These are phyloP conservation scores for Aelia acuminata DNA, from an alignment of 2,888 invertebrate genomes.

Conservation along the genomic window DNA sequence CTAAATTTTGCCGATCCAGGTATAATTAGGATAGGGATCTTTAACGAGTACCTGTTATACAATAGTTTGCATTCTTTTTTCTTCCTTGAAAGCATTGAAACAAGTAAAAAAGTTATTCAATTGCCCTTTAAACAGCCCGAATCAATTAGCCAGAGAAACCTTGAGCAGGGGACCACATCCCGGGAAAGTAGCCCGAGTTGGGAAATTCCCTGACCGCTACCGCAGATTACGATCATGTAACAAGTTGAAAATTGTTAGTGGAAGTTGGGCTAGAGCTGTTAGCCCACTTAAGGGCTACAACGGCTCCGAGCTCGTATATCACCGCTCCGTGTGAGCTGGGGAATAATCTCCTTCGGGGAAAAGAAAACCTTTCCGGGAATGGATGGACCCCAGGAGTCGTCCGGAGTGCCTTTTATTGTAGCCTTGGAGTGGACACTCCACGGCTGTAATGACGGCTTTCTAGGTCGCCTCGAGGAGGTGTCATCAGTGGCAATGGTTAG, in stretches of 20 bases:
- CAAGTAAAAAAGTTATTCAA: background rate
- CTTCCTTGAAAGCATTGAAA: background rate
- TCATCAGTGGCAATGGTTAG: background rate
- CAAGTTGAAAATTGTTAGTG: constrained; percentile 47
- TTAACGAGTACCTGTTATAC: no score
- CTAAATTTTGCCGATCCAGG: no score
- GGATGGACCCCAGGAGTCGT: constrained; percentile 28
- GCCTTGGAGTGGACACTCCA: constrained; percentile 24
- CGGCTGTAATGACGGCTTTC: constrained; percentile 33
- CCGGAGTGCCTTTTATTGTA: constrained; percentile 46
- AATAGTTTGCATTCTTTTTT: background rate
- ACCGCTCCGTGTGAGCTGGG: background rate
- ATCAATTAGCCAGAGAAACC: background rate
- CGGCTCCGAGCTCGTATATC: background rate
- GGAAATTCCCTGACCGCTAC: background rate
- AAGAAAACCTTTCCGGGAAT: constrained; percentile 40
- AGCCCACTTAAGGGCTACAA: constrained; percentile 44
- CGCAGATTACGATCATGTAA: constrained; percentile 35
- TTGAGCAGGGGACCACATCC: background rate
- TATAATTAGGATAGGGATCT: no score
- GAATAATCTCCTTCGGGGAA: background rate
- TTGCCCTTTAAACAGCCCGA: background rate
- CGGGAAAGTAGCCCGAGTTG: background rate
- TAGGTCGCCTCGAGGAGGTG: constrained; percentile 8
- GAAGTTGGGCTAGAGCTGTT: background rate